Evolutionary conservation across 2,113 vertebrate species (phyloP), one percentile per base, ranked within the genome.

Genomic region (Arvicanthis niloticus): DNA sequence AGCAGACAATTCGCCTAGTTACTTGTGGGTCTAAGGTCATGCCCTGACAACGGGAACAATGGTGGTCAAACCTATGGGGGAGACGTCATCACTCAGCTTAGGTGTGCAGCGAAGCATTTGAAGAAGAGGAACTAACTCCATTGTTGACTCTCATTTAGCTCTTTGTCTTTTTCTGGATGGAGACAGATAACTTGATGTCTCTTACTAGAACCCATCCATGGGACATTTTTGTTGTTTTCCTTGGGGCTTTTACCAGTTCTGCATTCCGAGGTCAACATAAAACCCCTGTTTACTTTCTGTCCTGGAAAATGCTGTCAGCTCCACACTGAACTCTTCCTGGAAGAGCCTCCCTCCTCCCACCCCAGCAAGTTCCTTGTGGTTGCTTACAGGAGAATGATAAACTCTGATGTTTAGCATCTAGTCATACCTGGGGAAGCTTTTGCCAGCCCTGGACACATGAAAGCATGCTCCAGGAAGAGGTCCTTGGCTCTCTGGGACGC

Each of bases 191-290:
- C 92, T 90, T 70, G 80, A 86, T 2, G 65, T 10, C 51, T 88
- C 97, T 98, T 91, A 67, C 92, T 96, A 97, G 58, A 95, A 91
- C 56, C 84, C 58, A 65, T 67, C 77, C 19, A 40, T 93, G 91
- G 82, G 62, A 95, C 94, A 97, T 98, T 98, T 97, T 97, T 91
- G 93, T 96, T 98, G 67, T 97, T 96, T 98, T 95, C 26, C 97
- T 93, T 94, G 89, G 94, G 78, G 95, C 92, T 97, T 97, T 98
- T 98, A 96, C 73, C 96, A 97, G 91, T 96, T 98, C 0, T 0
- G 91, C 97, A 95, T 94, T 97, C 93, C 98, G 98, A 98, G 92
- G 73, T n/a, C 88, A 95, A 98, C 93, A 97, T 95, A 98, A 95
- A 98, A 91, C 84, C 94, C 84, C 95, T 94, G 34, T 24, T 98